Evolutionary conservation across 2,888 invertebrate species (phyloP).

Genomic region (Euplexia lucipara): DNA sequence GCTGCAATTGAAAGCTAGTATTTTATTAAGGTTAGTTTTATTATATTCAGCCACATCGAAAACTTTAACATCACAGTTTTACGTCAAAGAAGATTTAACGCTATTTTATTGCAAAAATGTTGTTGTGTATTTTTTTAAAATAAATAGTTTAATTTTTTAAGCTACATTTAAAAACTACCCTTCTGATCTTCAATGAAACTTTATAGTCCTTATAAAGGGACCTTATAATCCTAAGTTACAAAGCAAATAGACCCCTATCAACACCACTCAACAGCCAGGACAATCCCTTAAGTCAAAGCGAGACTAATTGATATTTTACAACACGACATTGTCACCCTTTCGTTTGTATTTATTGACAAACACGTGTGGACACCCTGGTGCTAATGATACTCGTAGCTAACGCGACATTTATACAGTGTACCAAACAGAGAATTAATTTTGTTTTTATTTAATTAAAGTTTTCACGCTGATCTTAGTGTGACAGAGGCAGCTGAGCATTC

Average conservation of each 20-base stretch:
- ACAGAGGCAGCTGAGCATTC: constrained; percentile 8
- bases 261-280: constrained; percentile 34
- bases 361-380: constrained; percentile 67
- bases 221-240: constrained; percentile 32
- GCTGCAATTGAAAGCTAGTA: too few species aligned
- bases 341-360: constrained; percentile 55
- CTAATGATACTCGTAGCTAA: constrained; percentile 61
- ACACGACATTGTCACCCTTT: constrained; percentile 67
- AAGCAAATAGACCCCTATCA: constrained; percentile 44
- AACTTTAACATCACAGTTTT: too few species aligned
- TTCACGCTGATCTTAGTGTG: constrained; percentile 35
- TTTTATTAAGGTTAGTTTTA: too few species aligned
- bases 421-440: constrained; percentile 56
- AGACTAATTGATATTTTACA: constrained; percentile 63
- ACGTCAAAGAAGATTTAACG: too few species aligned
- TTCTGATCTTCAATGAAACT: constrained; percentile 26
- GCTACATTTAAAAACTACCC: background rate
- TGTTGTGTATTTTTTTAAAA: too few species aligned
- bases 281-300: constrained; percentile 47
- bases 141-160: too few species aligned
- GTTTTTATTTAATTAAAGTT: constrained; percentile 49
- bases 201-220: constrained; percentile 3
- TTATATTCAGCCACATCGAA: too few species aligned
- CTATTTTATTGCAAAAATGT: too few species aligned
- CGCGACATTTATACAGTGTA: constrained; percentile 60